Percentiles rank a stretch among this genome's conserved stretches.
These are phyloP conservation scores for Epinotia nisella DNA, from an alignment of 2,888 invertebrate genomes.

Conservation along the genomic window DNA sequence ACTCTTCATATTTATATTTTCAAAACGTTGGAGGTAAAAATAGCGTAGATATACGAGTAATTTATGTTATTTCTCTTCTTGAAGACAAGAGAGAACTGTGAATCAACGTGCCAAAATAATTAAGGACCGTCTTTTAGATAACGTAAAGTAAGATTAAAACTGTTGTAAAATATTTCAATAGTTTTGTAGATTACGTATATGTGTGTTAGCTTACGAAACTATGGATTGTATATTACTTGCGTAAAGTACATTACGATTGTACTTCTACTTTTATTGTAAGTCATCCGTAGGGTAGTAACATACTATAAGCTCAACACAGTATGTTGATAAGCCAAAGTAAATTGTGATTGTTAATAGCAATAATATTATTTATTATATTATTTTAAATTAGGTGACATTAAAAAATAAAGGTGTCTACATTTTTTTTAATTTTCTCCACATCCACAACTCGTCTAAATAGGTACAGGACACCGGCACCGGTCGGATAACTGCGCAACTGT, in stretches of 20 bases:
- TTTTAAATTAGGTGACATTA: conserved; percentile 39
- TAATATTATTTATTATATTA: conserved; percentile 50
- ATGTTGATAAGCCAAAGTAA: conserved; percentile 62
- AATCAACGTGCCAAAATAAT: conserved; percentile 70
- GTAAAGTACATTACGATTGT: conserved; percentile 31
- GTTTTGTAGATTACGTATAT: conserved; percentile 39
- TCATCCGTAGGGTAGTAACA: conserved; percentile 20
- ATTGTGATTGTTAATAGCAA: conserved; percentile 70
- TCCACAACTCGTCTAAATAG: not conserved
- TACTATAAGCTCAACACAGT: conserved; percentile 34
- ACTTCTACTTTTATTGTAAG: conserved; percentile 43
- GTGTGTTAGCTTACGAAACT: conserved; percentile 33
- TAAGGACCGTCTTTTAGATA: conserved; percentile 49
- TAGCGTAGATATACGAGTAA: conserved; percentile 29
- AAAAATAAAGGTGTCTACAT: conserved; percentile 43
- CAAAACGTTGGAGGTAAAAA: conserved; percentile 13
- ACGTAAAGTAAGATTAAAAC: conserved; percentile 37
- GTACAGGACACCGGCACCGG: no score
- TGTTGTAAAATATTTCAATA: conserved; percentile 40
- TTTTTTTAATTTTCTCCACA: conserved; percentile 11
- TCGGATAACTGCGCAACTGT: no score
- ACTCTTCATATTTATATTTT: conserved; percentile 12
- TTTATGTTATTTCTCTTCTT: conserved; percentile 47
- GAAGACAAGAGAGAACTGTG: conserved; percentile 57
- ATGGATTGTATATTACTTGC: conserved; percentile 21